Evolutionary conservation across 1,140 invertebrate species (phyloP).

Genomic region (Dreissena rostriformis): DNA sequence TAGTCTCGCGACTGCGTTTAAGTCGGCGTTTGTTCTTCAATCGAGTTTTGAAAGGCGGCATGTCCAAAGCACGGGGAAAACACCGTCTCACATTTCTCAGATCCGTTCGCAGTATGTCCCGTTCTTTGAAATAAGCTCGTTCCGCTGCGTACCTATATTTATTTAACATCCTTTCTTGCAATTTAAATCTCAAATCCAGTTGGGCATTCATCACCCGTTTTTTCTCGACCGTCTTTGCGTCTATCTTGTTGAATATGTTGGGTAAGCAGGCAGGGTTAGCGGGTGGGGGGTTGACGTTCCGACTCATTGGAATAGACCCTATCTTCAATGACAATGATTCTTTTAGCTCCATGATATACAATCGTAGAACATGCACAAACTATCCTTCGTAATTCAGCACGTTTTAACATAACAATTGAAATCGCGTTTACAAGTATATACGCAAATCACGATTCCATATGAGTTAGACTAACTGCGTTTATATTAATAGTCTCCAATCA

Average conservation of each 20-base stretch:
- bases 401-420: too few relatives aligned
- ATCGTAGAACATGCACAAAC: too few relatives aligned
- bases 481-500: too few relatives aligned
- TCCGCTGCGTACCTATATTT: constrained; percentile 66
- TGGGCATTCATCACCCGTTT: constrained; percentile 70
- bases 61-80: constrained; percentile 64
- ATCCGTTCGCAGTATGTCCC: constrained; percentile 60
- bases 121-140: constrained; percentile 55
- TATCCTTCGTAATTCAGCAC: too few relatives aligned
- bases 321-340: too few relatives aligned
- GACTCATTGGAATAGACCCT: too few relatives aligned
- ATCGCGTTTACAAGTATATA: too few relatives aligned
- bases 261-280: constrained; percentile 74
- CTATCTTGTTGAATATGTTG: constrained; percentile 73
- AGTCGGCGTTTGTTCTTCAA: constrained; percentile 43
- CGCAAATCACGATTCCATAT: too few relatives aligned
- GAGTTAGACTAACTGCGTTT: too few relatives aligned
- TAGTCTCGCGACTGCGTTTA: constrained; percentile 31
- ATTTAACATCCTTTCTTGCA: constrained; percentile 67
- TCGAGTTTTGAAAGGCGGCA: constrained; percentile 58
- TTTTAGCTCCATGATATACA: too few relatives aligned
- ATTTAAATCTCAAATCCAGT: constrained; percentile 59
- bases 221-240: constrained; percentile 71
- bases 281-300: constrained; percentile 59
- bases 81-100: constrained; percentile 59